Percentiles rank a stretch among this genome's conserved stretches.
Conservation (phyloP, 2,113 vertebrate genomes). For the Ramphastos sulfuratus region DNA sequence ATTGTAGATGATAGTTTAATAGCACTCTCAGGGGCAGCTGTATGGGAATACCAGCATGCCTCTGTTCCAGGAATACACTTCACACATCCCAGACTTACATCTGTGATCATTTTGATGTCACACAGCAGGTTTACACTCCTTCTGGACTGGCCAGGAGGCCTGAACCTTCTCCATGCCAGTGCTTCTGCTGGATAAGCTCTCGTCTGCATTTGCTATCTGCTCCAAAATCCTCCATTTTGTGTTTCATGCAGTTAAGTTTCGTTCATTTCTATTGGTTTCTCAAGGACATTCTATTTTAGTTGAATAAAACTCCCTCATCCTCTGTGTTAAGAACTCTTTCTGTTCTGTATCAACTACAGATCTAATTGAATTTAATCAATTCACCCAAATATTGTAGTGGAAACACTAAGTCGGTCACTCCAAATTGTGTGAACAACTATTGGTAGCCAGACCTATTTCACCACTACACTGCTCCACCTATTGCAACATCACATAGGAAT, state of each 20-base stretch:
- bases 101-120: rapidly evolving
- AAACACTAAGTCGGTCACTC: neutral
- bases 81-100: neutral
- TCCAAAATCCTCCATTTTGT: neutral
- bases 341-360: neutral
- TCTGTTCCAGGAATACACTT: neutral
- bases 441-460: neutral
- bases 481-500: neutral
- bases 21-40: neutral
- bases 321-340: neutral
- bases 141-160: neutral
- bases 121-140: neutral
- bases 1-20: neutral
- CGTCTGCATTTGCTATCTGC: neutral
- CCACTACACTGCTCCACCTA: neutral
- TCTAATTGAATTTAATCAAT: neutral
- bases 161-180: neutral
- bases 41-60: neutral
- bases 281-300: neutral
- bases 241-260: neutral
- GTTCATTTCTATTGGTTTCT: neutral
- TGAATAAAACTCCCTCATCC: neutral
- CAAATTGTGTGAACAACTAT: neutral
- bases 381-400: neutral
- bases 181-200: neutral